Conservation (phyloP, 92 coral and sea anemone genomes). For the Zoanthus solanderi region DNA sequence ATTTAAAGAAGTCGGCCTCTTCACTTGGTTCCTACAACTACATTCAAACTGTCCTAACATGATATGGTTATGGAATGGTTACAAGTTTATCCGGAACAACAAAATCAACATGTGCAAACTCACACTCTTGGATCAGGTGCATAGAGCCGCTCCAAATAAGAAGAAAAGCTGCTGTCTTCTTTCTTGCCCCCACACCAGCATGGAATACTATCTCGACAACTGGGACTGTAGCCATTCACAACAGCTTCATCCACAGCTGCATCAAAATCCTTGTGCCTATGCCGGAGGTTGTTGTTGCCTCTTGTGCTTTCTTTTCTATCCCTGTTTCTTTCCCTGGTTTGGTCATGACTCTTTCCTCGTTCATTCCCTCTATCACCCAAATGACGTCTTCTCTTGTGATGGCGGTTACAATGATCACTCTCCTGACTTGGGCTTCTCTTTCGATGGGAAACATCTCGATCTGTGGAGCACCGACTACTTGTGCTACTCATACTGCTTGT, state of each 20-base stretch:
- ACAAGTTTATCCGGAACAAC: too few relatives aligned
- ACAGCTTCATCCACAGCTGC: conserved; percentile 7
- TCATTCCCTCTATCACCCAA: conserved; percentile 74
- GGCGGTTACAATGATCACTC: conserved; percentile 52
- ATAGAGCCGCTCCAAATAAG: conserved; percentile 66
- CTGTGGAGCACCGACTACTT: conserved; percentile 51
- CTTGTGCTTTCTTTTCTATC: conserved; percentile 51
- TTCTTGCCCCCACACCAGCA: conserved; percentile 70
- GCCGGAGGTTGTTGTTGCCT: not conserved
- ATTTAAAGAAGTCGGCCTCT: too few relatives aligned
- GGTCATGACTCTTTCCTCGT: conserved; percentile 51
- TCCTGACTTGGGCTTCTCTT: conserved; percentile 95
- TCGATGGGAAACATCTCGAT: conserved; percentile 57
- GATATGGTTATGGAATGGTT: too few relatives aligned
- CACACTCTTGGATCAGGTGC: conserved; percentile 83
- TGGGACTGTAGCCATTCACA: conserved; percentile 17
- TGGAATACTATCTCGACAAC: not conserved
- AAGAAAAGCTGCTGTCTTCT: conserved; percentile 46
- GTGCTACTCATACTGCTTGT: conserved; percentile 66
- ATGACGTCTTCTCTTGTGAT: conserved; percentile 81
- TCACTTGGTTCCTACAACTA: not conserved
- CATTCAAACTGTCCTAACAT: not conserved
- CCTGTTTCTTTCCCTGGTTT: conserved; percentile 41
- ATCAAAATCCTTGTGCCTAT: conserved; percentile 24
- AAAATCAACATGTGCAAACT: conserved; percentile 32